Base-by-base conservation (phyloP, 2,113 vertebrate species). In the Nothobranchius kuhntae region DNA sequence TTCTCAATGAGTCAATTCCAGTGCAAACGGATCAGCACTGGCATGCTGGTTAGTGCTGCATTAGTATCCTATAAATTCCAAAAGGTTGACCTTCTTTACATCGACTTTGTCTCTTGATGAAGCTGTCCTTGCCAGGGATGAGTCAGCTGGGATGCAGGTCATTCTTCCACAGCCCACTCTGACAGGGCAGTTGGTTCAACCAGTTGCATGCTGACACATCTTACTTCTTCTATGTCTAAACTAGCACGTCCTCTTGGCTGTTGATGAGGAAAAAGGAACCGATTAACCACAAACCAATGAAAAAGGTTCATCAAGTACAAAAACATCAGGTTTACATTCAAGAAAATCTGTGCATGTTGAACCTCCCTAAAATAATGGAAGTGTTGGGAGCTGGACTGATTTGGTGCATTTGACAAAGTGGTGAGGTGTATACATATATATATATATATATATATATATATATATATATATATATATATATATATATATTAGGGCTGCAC, bases 61-160 rank as follows among this genome's bases (percentile, higher is more conserved):
- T 59, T 30, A 84, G 85, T 84, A 75, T 40, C 38, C 4, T 9
- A 40, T 45, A 45, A 73, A 72, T 62, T 68, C 68, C 66, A 62
- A n/a, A 58, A 68, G 70, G 58, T 53, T 73, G 79, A 80, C 71
- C 80, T 61, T 77, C 42, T 58, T 61, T 78, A 65, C 59, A 53
- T 47, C 12, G 10, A 38, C 65, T 62, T 81, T 30, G 1, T 3
- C 30, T 30, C 30, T 30, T 30, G 68, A 83, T 68, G 80, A 87
- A 73, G 68, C 78, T 88, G 86, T 90, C 73, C 68, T 67, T 62
- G 80, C 69, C 65, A n/a, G 35, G 77, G 66, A 81, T 89, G 89
- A 87, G 83, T 91, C 87, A 88, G 87, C 86, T 89, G 83, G 87
- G 87, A 81, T 87, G 83, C 87, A 89, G 87, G 89, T 90, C 87